Conservation (phyloP, 2,888 invertebrate genomes). For the Ashinkailepas kermadecensis region DNA sequence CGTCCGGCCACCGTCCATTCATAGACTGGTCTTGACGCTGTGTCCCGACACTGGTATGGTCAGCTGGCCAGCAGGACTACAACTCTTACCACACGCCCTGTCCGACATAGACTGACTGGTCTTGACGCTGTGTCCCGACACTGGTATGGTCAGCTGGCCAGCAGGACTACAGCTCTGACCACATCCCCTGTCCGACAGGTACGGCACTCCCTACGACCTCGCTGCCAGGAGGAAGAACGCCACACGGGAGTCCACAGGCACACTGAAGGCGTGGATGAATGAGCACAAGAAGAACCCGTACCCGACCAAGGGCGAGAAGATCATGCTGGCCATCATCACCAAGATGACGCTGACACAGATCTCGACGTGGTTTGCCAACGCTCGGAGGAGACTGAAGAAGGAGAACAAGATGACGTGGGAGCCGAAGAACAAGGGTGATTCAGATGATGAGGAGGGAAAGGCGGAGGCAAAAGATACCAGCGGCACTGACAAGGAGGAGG, state of each 20-base stretch:
- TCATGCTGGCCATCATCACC: conserved; percentile 89
- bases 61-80: neutral
- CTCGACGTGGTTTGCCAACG: conserved; percentile 96
- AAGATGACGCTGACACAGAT: conserved; percentile 68
- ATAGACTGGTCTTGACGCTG: neutral
- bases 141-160: neutral
- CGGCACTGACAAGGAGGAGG: conserved; percentile 56
- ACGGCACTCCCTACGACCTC: conserved; percentile 67
- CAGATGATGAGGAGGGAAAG: conserved; percentile 71
- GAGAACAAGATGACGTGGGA: conserved; percentile 99
- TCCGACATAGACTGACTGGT: no score
- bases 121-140: neutral
- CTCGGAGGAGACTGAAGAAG: conserved; percentile 77
- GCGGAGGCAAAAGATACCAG: conserved; percentile 80
- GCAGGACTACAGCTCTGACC: neutral
- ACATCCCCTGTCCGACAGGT: conserved; percentile 26
- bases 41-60: neutral
- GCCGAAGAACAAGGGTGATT: conserved; percentile 82
- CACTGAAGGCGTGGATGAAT: conserved; percentile 93
- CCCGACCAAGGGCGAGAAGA: conserved; percentile 92
- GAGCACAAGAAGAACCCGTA: conserved; percentile 95
- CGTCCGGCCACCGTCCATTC: neutral
- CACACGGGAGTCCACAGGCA: conserved; percentile 92
- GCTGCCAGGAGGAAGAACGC: conserved; percentile 94
- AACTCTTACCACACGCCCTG: no score